These are phyloP conservation scores for Apotomis turbidana DNA, from an alignment of 2,888 invertebrate genomes.

Conservation along the genomic window DNA sequence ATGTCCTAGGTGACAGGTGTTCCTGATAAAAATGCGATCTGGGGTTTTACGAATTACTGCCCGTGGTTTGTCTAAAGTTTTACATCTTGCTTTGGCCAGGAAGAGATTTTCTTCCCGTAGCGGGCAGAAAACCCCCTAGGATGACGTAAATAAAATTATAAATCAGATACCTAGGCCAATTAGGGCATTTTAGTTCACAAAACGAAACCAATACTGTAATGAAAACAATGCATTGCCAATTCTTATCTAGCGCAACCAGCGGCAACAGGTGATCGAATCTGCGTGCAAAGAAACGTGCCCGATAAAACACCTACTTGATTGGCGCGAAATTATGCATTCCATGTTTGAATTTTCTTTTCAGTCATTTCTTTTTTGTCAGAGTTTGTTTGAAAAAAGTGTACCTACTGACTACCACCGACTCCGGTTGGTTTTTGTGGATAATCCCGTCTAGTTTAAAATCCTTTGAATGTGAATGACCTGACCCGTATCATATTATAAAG, in stretches of 20 bases:
- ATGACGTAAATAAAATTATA: too few relatives aligned
- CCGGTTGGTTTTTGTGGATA: too few relatives aligned
- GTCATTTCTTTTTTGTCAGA: not conserved
- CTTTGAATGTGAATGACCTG: not conserved
- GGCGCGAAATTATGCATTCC: slow-evolving; percentile 28
- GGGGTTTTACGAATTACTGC: too few relatives aligned
- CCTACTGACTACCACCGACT: too few relatives aligned
- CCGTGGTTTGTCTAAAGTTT: too few relatives aligned
- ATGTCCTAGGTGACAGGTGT: too few relatives aligned
- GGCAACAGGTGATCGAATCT: slow-evolving; percentile 35
- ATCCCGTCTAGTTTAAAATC: not conserved
- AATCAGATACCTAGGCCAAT: too few relatives aligned
- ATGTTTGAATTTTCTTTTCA: slow-evolving; percentile 2
- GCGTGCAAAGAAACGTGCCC: slow-evolving; percentile 37
- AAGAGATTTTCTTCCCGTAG: too few relatives aligned
- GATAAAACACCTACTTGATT: slow-evolving; percentile 33
- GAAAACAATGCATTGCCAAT: slow-evolving; percentile 41
- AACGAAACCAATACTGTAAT: slow-evolving; percentile 13
- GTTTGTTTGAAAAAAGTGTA: not conserved
- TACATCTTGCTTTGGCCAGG: too few relatives aligned
- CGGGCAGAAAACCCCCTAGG: too few relatives aligned
- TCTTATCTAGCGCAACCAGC: slow-evolving; percentile 37
- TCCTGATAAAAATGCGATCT: too few relatives aligned
- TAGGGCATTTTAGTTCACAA: not conserved
- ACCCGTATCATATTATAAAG: not conserved